These are phyloP conservation scores for Drosophila formosana DNA, from an alignment of 2,888 invertebrate species.

Conservation along the genomic window DNA sequence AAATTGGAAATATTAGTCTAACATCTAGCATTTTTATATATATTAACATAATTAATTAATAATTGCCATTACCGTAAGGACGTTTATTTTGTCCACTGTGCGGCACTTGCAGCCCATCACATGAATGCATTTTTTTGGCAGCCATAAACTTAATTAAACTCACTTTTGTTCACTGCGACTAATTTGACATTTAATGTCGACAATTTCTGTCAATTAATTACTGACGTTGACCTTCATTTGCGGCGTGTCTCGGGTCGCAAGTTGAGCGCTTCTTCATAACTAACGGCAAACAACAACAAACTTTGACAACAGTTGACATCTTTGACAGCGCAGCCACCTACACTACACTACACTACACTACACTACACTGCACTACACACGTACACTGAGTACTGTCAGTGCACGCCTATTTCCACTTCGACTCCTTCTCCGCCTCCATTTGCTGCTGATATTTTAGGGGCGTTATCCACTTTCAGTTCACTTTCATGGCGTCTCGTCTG, in stretches of 20 bases:
- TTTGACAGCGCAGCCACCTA: background rate
- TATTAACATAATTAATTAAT: no score
- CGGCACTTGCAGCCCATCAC: background rate
- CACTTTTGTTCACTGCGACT: constrained; percentile 16
- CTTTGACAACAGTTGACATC: constrained; percentile 2
- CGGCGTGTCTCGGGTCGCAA: background rate
- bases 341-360: background rate
- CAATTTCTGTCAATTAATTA: constrained; percentile 37
- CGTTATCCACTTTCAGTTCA: constrained; percentile 22
- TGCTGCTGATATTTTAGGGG: background rate
- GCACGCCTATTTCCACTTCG: background rate
- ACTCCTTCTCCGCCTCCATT: no score
- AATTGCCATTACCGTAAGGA: no score
- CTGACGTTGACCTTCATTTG: constrained; percentile 10
- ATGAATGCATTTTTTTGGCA: background rate
- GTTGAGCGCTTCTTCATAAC: constrained; percentile 17
- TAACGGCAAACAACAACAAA: background rate
- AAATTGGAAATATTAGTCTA: no score
- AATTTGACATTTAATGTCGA: constrained; percentile 28
- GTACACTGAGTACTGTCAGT: background rate
- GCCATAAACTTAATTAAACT: constrained; percentile 51
- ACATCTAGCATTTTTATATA: no score
- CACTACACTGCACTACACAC: no score
- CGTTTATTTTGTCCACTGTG: background rate
- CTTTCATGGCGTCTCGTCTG: constrained; percentile 24